phyloP scores from a whole-genome alignment of 2,888 invertebrate genomes.

The Eupithecia pulchellata region DNA sequence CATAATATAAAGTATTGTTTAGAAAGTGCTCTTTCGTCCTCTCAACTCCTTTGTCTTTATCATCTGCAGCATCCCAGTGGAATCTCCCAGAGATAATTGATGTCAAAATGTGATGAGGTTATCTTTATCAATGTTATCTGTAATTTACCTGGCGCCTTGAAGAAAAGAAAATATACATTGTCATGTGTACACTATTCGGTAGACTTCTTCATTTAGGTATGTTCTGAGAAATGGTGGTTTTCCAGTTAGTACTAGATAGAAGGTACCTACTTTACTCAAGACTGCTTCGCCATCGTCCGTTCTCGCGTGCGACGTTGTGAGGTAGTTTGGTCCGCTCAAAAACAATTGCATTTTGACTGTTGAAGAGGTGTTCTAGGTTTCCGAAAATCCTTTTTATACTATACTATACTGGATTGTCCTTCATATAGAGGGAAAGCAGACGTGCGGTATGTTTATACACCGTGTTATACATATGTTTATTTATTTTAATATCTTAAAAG shows the following conservation, averaged over 20 bases:
- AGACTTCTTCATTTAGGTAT: neutral
- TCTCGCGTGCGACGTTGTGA: no score
- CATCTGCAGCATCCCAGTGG: conserved; percentile 21
- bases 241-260: neutral
- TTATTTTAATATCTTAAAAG: no score
- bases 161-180: conserved; percentile 30
- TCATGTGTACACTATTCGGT: neutral
- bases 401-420: no score
- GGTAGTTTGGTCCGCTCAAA: no score
- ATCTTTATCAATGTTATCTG: conserved; percentile 39
- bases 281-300: no score
- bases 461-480: no score
- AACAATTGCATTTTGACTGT: no score
- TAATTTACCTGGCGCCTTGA: conserved; percentile 39
- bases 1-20: no score
- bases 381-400: no score
- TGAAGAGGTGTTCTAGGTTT: no score
- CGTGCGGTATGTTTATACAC: no score
- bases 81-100: conserved; percentile 39
- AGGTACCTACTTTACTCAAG: neutral
- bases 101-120: conserved; percentile 41
- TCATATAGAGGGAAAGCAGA: no score
- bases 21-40: neutral
- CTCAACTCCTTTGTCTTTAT: neutral
- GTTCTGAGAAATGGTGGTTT: neutral